These are phyloP conservation scores for Polypedilum vanderplanki DNA, from an alignment of 1,140 invertebrate species.

Conservation along the genomic window DNA sequence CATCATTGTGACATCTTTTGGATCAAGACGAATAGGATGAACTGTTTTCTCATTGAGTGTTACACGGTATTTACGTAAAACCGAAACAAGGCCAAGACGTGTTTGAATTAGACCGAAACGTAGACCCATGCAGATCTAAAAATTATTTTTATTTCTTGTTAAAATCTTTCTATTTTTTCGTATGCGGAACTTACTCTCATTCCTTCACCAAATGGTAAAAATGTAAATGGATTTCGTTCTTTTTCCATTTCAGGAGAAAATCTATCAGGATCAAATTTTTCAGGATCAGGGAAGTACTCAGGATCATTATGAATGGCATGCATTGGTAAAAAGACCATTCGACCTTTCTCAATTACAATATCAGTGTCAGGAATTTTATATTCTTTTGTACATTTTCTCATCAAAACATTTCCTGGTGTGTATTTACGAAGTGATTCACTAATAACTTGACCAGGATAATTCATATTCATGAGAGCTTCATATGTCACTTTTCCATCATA, in stretches of 20 bases:
- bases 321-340: conserved; percentile 42
- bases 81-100: conserved; percentile 42
- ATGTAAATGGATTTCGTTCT: conserved; percentile 39
- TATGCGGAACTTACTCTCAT: conserved; percentile 51
- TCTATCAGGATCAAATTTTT: conserved; percentile 58
- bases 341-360: conserved; percentile 43
- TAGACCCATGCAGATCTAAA: conserved; percentile 50
- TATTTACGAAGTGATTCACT: conserved; percentile 55
- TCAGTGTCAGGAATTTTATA: conserved; percentile 47
- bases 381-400: conserved; percentile 46
- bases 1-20: conserved; percentile 14
- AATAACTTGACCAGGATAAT: conserved; percentile 51
- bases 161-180: conserved; percentile 32
- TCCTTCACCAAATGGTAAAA: conserved; percentile 46
- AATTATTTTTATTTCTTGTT: conserved; percentile 35
- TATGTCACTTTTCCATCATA: conserved; percentile 49
- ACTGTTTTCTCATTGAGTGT: neutral
- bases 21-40: conserved; percentile 14
- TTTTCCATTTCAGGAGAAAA: conserved; percentile 43
- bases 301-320: conserved; percentile 45
- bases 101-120: conserved; percentile 44
- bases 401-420: conserved; percentile 48
- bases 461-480: conserved; percentile 51
- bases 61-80: conserved; percentile 38
- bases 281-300: conserved; percentile 52